Conservation (phyloP, 2,113 vertebrate species). For the Barbus barbus region DNA sequence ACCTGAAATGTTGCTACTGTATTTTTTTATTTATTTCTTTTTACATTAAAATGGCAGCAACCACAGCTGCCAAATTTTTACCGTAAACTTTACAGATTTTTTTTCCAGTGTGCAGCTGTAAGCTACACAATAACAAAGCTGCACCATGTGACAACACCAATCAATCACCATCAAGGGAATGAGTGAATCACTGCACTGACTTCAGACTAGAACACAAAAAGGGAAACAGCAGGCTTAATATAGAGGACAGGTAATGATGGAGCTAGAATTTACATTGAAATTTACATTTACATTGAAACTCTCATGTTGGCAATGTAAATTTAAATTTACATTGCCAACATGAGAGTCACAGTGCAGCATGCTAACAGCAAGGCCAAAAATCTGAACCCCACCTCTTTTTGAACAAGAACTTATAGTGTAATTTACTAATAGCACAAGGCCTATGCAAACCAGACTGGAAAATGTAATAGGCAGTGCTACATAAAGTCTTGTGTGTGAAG, state of each 20-base stretch:
- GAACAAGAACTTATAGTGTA: neutral
- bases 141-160: neutral
- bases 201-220: neutral
- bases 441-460: conserved; percentile 20
- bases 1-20: no score
- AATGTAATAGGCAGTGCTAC: conserved; percentile 22
- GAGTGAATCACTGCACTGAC: neutral
- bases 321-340: neutral
- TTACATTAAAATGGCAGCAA: no score
- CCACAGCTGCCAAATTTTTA: no score
- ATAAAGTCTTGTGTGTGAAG: neutral
- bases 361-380: no score
- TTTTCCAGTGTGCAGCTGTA: no score
- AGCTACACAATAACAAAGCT: neutral
- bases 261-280: no score
- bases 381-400: neutral
- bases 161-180: neutral
- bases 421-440: neutral
- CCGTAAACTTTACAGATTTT: no score
- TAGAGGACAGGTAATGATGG: neutral
- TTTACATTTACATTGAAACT: neutral
- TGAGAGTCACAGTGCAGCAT: neutral
- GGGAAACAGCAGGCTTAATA: neutral
- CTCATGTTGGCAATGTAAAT: no score
- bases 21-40: no score